phyloP scores from a whole-genome alignment of 1,140 invertebrate species.

The Cryptotermes secundus region DNA sequence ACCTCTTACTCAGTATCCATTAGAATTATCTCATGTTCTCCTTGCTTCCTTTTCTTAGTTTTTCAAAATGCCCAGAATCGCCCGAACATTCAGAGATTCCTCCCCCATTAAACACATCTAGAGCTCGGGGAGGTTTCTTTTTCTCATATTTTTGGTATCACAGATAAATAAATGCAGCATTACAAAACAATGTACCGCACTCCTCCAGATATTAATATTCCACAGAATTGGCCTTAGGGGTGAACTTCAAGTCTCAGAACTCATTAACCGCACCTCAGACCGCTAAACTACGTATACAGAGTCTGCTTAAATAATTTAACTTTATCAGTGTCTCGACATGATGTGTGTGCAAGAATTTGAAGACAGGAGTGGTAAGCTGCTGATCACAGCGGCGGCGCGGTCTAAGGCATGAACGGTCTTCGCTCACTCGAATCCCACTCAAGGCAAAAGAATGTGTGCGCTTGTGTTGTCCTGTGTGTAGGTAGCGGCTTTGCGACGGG shows the following conservation, averaged over 20 bases:
- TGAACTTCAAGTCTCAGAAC: not conserved
- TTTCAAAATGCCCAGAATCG: not conserved
- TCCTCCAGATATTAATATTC: not conserved
- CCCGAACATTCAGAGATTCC: not conserved
- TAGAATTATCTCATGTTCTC: not conserved
- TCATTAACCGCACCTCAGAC: too few species aligned
- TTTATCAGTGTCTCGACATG: too few species aligned
- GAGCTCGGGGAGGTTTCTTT: not conserved
- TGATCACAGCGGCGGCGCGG: too few species aligned
- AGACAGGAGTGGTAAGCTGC: too few species aligned
- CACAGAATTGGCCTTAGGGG: not conserved
- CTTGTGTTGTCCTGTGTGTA: too few species aligned
- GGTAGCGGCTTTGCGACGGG: too few species aligned
- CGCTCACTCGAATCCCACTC: too few species aligned
- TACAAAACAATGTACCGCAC: constrained; percentile 21
- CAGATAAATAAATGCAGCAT: constrained; percentile 29
- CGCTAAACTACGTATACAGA: too few species aligned
- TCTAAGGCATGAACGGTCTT: too few species aligned
- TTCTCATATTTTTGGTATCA: constrained; percentile 27
- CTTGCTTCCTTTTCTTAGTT: not conserved
- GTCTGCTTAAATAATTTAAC: too few species aligned
- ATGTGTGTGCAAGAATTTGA: too few species aligned
- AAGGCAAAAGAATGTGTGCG: too few species aligned
- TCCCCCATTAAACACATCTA: not conserved
- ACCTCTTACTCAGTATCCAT: not conserved